phyloP scores from a whole-genome alignment of 2,888 invertebrate species.

The Oxycera nigricornis region DNA sequence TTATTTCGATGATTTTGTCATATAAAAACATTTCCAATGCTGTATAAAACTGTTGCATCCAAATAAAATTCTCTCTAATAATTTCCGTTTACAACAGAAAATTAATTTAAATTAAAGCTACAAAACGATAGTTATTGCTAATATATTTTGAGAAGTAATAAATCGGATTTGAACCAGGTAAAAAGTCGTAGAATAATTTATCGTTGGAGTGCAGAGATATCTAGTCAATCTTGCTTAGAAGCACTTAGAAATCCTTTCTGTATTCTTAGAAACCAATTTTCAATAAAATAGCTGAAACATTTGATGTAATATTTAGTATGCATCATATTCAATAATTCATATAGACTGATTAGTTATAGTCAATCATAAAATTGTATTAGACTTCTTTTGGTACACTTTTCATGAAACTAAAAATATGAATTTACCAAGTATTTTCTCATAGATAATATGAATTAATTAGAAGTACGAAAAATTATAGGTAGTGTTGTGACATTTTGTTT shows the following conservation, averaged over 20 bases:
- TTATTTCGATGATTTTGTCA: background rate
- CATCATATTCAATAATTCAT: too few species aligned
- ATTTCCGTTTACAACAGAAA: background rate
- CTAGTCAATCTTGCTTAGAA: slow-evolving; percentile 3
- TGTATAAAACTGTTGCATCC: slow-evolving; percentile 1
- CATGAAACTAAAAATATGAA: too few species aligned
- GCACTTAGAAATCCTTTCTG: background rate
- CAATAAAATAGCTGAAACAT: too few species aligned
- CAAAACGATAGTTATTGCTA: background rate
- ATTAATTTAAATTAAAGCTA: background rate
- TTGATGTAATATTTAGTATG: too few species aligned
- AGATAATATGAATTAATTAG: too few species aligned
- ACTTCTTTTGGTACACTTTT: too few species aligned
- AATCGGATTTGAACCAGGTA: slow-evolving; percentile 38
- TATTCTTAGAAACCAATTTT: too few species aligned
- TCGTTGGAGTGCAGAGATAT: slow-evolving; percentile 1
- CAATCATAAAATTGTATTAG: too few species aligned
- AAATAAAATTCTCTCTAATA: background rate
- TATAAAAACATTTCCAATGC: slow-evolving; percentile 3
- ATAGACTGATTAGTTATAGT: too few species aligned
- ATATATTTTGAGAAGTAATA: slow-evolving; percentile 36
- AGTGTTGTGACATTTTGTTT: too few species aligned
- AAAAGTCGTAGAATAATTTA: slow-evolving; percentile 9
- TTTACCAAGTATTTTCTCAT: too few species aligned
- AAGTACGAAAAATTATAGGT: too few species aligned